Evolutionary conservation across 1,140 invertebrate species (phyloP).

Genomic region (Rhynchophorus ferrugineus): DNA sequence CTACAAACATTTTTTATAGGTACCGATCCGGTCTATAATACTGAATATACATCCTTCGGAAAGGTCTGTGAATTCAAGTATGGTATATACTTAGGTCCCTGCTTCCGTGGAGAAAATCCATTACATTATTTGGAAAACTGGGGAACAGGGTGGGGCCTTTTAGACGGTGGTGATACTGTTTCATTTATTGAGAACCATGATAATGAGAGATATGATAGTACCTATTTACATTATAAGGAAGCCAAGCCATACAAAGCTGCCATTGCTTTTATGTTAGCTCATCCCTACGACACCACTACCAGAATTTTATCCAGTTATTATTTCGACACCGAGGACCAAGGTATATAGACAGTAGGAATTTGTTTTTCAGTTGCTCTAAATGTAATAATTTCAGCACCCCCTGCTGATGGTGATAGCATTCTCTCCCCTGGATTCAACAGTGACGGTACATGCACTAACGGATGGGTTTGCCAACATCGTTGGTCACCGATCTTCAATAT

Average conservation of each 20-base stretch:
- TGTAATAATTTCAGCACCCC: constrained; percentile 49
- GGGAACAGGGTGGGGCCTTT: constrained; percentile 48
- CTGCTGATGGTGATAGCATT: constrained; percentile 52
- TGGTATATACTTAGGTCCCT: constrained; percentile 43
- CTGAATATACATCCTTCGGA: constrained; percentile 57
- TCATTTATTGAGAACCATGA: constrained; percentile 59
- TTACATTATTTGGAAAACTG: constrained; percentile 23
- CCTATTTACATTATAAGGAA: constrained; percentile 51
- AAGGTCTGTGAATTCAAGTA: constrained; percentile 69
- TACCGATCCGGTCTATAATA: constrained; percentile 54
- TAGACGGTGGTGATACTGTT: constrained; percentile 46
- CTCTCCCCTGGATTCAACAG: constrained; percentile 54
- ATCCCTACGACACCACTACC: constrained; percentile 63
- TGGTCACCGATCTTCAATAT: constrained; percentile 77
- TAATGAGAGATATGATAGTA: constrained; percentile 45
- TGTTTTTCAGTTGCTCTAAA: constrained; percentile 47
- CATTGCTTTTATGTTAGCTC: constrained; percentile 73
- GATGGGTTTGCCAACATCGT: constrained; percentile 85
- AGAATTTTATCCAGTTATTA: constrained; percentile 70
- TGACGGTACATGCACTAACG: constrained; percentile 61
- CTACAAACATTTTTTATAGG: constrained; percentile 35
- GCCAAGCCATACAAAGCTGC: constrained; percentile 59
- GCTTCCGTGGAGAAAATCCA: constrained; percentile 41
- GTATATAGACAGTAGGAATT: constrained; percentile 70
- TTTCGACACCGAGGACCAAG: constrained; percentile 48